Evolutionary conservation across 2,113 vertebrate species (phyloP).

Genomic region (Datnioides undecimradiatus): DNA sequence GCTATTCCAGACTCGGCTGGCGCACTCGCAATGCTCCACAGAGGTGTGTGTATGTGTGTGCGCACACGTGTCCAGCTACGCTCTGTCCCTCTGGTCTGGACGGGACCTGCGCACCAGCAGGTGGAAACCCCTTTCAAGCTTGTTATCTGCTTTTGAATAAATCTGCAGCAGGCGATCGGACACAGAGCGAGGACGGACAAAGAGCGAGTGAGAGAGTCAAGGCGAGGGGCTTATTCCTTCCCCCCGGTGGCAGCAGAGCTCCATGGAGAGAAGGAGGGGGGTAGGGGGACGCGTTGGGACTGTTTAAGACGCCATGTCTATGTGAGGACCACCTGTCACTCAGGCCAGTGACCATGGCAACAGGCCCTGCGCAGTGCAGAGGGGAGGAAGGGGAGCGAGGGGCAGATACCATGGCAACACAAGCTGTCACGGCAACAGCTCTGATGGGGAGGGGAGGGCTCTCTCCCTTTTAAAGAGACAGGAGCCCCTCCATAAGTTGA

Average conservation of each 20-base stretch:
- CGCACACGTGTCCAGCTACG: conserved; percentile 8
- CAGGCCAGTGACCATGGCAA: conserved; percentile 78
- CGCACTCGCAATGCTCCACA: conserved; percentile 14
- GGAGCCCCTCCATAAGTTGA: conserved; percentile 52
- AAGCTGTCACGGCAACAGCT: conserved; percentile 76
- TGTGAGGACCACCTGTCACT: conserved; percentile 81
- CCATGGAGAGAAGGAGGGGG: not conserved
- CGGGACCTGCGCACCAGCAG: conserved; percentile 47
- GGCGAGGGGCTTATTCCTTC: conserved; percentile 25
- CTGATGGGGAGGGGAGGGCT: conserved; percentile 61
- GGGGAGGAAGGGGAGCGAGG: conserved; percentile 53
- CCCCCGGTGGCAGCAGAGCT: conserved; percentile 45
- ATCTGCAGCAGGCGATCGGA: conserved; percentile 54
- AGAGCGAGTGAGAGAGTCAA: conserved; percentile 49
- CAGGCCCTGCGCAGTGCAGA: conserved; percentile 78
- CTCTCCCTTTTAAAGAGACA: conserved; percentile 74
- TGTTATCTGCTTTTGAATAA: conserved; percentile 66
- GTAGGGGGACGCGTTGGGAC: conserved; percentile 16
- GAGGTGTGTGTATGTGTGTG: not conserved
- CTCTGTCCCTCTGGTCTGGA: conserved; percentile 40
- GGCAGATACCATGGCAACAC: conserved; percentile 82
- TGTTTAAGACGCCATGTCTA: conserved; percentile 72
- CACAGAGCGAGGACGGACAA: conserved; percentile 45
- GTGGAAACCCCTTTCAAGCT: conserved; percentile 65
- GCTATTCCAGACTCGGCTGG: conserved; percentile 40